These are phyloP conservation scores for Petromus typicus DNA, from an alignment of 2,113 vertebrate species.

Conservation along the genomic window DNA sequence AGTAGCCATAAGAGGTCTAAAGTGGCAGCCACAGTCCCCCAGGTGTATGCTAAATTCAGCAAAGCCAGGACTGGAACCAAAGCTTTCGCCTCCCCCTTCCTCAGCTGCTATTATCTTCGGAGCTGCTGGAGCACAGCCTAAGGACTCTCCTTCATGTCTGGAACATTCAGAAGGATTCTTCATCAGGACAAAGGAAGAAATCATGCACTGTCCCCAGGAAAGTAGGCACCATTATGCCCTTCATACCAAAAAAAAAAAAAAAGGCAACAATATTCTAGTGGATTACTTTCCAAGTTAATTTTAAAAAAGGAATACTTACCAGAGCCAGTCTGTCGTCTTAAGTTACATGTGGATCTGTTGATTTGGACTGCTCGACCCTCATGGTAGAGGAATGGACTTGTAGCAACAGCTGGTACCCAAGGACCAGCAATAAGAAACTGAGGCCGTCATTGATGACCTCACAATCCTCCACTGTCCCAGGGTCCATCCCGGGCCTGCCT, in stretches of 20 bases:
- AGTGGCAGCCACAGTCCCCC: neutral
- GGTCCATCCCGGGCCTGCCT: neutral
- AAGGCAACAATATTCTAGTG: neutral
- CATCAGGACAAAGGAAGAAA: constrained; percentile 45
- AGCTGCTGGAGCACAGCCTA: constrained; percentile 25
- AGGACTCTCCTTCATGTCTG: constrained; percentile 17
- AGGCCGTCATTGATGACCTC: constrained; percentile 74
- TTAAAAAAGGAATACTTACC: constrained; percentile 73
- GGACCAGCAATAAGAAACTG: neutral
- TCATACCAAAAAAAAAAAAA: neutral
- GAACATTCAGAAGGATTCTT: constrained; percentile 54
- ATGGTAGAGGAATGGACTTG: constrained; percentile 77
- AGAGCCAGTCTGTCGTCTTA: constrained; percentile 83
- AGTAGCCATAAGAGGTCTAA: neutral
- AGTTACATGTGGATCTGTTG: constrained; percentile 72
- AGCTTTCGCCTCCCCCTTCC: constrained; percentile 1
- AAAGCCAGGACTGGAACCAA: neutral
- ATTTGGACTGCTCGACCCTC: constrained; percentile 74
- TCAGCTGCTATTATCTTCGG: neutral
- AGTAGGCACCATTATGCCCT: neutral
- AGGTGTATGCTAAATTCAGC: neutral
- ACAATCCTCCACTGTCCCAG: constrained; percentile 70
- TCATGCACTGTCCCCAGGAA: constrained; percentile 5
- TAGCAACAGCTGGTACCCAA: constrained; percentile 24
- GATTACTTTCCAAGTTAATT: constrained; percentile 53